These are phyloP conservation scores for Scelioninae gen. 1 DNA, from an alignment of 2,888 invertebrate species.

Conservation along the genomic window DNA sequence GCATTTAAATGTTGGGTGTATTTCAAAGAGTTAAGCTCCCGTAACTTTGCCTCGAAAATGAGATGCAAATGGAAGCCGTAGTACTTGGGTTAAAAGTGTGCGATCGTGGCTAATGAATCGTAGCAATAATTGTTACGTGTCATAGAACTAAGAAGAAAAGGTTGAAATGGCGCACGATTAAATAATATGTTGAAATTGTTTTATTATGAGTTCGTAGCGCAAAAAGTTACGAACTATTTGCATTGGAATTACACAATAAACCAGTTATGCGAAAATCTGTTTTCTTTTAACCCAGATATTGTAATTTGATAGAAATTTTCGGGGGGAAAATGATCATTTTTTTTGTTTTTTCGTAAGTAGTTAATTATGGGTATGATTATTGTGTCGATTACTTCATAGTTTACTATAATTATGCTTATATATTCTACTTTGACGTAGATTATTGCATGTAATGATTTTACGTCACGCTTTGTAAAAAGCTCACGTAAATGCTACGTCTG, in stretches of 20 bases:
- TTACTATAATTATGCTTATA: slow-evolving; percentile 10
- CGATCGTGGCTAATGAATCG: slow-evolving; percentile 68
- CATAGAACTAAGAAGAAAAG: slow-evolving; percentile 54
- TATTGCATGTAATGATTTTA: slow-evolving; percentile 43
- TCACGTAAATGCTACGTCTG: slow-evolving; percentile 51
- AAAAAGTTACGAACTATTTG: slow-evolving; percentile 33
- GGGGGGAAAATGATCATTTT: neutral
- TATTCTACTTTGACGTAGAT: slow-evolving; percentile 17
- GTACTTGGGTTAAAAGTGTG: slow-evolving; percentile 65
- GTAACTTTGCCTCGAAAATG: slow-evolving; percentile 66
- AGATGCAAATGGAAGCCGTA: slow-evolving; percentile 67
- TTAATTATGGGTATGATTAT: neutral
- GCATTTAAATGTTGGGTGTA: slow-evolving; percentile 64
- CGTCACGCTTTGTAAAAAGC: slow-evolving; percentile 36
- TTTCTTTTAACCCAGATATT: slow-evolving; percentile 7
- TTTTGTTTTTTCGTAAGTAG: no score
- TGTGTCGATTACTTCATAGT: slow-evolving; percentile 17
- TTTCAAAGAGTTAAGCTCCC: slow-evolving; percentile 68
- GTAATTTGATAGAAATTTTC: slow-evolving; percentile 17
- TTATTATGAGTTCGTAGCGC: slow-evolving; percentile 21
- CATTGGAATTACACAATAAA: slow-evolving; percentile 33
- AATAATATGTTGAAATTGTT: slow-evolving; percentile 50
- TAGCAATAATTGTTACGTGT: slow-evolving; percentile 66
- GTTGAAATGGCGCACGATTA: slow-evolving; percentile 48
- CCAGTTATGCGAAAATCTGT: slow-evolving; percentile 17